Percentiles rank a stretch among this genome's conserved stretches.
These are phyloP conservation scores for Harmothoe impar DNA, from an alignment of 2,888 invertebrate genomes.

Conservation along the genomic window DNA sequence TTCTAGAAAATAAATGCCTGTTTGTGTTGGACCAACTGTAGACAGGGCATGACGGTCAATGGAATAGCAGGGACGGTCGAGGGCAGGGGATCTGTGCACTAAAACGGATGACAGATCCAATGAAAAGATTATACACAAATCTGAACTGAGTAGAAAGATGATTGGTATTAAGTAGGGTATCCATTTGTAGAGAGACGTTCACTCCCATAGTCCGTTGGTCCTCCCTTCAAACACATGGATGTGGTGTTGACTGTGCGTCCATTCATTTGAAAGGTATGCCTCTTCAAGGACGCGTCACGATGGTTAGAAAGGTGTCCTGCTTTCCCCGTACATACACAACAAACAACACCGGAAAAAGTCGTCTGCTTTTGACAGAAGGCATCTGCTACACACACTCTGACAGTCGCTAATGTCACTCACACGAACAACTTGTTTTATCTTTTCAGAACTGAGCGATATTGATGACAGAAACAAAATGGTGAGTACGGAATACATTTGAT, in stretches of 20 bases:
- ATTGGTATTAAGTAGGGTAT: no score
- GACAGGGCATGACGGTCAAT: no score
- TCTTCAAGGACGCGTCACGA: neutral
- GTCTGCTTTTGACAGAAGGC: conserved; percentile 20
- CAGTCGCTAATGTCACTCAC: neutral
- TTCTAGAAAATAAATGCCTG: no score
- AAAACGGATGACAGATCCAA: no score
- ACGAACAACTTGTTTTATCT: neutral
- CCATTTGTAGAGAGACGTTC: no score
- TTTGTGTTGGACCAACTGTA: no score
- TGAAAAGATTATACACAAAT: no score
- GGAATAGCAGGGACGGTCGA: no score
- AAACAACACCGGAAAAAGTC: neutral
- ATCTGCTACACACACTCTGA: neutral
- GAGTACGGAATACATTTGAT: neutral
- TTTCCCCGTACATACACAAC: neutral
- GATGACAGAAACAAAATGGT: conserved; percentile 48
- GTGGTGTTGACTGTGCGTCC: neutral
- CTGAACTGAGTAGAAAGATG: no score
- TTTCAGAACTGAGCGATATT: conserved; percentile 26
- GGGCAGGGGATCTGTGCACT: no score
- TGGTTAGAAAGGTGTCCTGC: neutral
- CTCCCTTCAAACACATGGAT: no score
- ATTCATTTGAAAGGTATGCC: conserved; percentile 23
- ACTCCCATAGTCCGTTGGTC: no score